A percentile compares a stretch with the other conserved stretches of the same genome.
Evolutionary conservation across 1,140 invertebrate species (phyloP).

Genomic region (Cataglyphis hispanica): DNA sequence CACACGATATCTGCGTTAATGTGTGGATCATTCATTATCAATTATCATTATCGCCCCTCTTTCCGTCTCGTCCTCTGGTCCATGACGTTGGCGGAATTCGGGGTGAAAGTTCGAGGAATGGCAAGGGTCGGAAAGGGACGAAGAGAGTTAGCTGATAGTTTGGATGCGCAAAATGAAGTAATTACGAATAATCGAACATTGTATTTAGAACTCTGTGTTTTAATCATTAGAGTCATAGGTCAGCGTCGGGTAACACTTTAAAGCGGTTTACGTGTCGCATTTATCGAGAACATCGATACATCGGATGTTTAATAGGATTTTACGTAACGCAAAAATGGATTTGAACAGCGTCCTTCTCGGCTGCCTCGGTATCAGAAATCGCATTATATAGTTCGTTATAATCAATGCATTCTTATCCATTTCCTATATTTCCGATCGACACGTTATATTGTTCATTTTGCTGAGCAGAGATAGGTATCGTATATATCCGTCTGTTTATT

Average conservation of each 20-base stretch:
- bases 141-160: background rate
- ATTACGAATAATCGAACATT: constrained; percentile 41
- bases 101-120: background rate
- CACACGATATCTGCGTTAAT: constrained; percentile 38
- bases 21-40: constrained; percentile 61
- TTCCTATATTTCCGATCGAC: constrained; percentile 58
- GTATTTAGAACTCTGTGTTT: constrained; percentile 51
- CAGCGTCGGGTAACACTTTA: constrained; percentile 33
- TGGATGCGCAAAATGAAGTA: constrained; percentile 17
- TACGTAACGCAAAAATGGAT: constrained; percentile 44
- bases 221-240: constrained; percentile 56
- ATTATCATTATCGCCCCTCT: constrained; percentile 10
- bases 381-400: constrained; percentile 60
- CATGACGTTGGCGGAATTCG: background rate
- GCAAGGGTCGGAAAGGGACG: background rate
- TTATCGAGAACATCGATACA: constrained; percentile 46
- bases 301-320: constrained; percentile 56
- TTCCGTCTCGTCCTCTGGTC: background rate
- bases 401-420: constrained; percentile 62
- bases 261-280: constrained; percentile 44
- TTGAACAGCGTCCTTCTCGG: constrained; percentile 26
- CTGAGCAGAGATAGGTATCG: constrained; percentile 22
- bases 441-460: constrained; percentile 31
- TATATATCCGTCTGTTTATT: constrained; percentile 28
- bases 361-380: constrained; percentile 57